Base-by-base conservation (phyloP, 2,888 invertebrate species). In the Cheilosia impressa region DNA sequence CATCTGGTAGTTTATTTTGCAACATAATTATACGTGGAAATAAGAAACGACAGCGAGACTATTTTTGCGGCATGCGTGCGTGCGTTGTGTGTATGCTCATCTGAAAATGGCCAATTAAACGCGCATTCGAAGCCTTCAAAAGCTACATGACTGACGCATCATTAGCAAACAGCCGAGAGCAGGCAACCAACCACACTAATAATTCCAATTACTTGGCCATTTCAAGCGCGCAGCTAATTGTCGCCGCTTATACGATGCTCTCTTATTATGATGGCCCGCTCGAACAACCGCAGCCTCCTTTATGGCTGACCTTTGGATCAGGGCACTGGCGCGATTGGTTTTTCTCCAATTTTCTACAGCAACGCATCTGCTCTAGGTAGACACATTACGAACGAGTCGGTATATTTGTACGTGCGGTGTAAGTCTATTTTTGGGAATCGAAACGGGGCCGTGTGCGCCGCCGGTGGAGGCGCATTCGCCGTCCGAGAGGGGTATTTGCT, bases 191-290 rank as follows among this genome's bases (percentile, higher is more conserved):
- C 72, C 66, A 34, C 57, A 66, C 80, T 80, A 81, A 80, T 85
- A 85, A 85, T 85, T 85, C 72, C 80, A 85, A 85, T 85, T 85
- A 85, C 80, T 80, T 80, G 66, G 72, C 45, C 53, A 80, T 76
- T 73, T 85, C 72, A 80, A 76, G 72, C 85, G 85, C 76, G 60
- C 71, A 63, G 27, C 80, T 85, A 85, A 85, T 85, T 85, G 85
- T 72, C 65, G 69, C 34, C 17, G 73, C 34, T 80, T 75, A 84
- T 38, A 47, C 52, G 63, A 41, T 57, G 65, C 34, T 53, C 22
- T 66, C 45, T 5, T 55, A 24, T 55, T 22, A 60, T 47, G 41
- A 34, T 73, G 43, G 43, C 62, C 62, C 73, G 60, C 60, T 38
- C 6, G 62, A 53, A 41, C 27, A 31, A 43, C 17, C 17, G 19